phyloP scores from a whole-genome alignment of 30 jellyfish, hydroid and myxozoan species.

The Clytia hemisphaerica region DNA sequence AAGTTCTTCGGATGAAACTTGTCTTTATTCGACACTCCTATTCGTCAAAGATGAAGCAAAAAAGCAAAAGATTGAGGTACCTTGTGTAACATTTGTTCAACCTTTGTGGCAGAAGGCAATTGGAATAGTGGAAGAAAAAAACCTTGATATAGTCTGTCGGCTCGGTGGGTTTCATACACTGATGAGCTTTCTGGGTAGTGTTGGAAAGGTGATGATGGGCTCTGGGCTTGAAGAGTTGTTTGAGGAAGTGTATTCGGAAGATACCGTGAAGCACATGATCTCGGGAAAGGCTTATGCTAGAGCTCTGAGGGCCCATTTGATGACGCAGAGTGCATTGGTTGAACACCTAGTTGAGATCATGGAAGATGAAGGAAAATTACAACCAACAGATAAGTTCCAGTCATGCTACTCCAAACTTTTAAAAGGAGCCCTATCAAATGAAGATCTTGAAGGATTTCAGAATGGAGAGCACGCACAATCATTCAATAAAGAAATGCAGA shows the following conservation, averaged over 20 bases:
- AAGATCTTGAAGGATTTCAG: slow-evolving; percentile 1
- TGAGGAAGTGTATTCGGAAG: too few relatives aligned
- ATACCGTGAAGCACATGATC: too few relatives aligned
- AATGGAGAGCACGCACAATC: neutral
- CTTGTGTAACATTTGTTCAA: too few relatives aligned
- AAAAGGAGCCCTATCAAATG: neutral
- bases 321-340: neutral
- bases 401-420: slow-evolving; percentile 3
- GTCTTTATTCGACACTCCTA: slow-evolving; percentile 18
- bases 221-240: too few relatives aligned
- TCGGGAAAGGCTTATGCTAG: slow-evolving; percentile 10
- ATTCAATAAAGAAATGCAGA: neutral
- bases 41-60: slow-evolving; percentile 27
- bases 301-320: neutral
- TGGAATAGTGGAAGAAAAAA: too few relatives aligned
- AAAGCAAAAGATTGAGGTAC: neutral
- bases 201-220: slow-evolving; percentile 34
- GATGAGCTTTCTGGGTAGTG: slow-evolving; percentile 52
- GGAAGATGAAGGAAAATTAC: too few relatives aligned
- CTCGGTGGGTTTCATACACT: slow-evolving; percentile 57
- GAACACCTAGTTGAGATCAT: too few relatives aligned
- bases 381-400: neutral
- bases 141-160: slow-evolving; percentile 23
- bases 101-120: too few relatives aligned
- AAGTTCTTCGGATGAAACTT: too few relatives aligned